Evolutionary conservation across 2,888 invertebrate species (phyloP), one percentile per base, ranked within the genome.

Genomic region (Nomada fabriciana): DNA sequence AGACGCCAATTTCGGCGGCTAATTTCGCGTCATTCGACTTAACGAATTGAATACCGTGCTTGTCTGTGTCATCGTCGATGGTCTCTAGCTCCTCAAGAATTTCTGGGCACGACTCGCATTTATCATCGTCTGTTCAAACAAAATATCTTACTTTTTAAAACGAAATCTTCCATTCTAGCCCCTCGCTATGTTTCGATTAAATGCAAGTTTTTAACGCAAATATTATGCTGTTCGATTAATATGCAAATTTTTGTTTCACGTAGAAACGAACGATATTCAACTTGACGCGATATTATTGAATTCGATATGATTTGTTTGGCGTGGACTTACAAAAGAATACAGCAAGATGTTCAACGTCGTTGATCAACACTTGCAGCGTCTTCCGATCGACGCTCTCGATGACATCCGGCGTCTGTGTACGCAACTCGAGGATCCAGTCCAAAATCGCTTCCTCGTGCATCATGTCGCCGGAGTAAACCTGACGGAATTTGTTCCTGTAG

Each of bases 321-420:
- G 9, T 20, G 10, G 42, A 87, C 97, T 96, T 95, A 97, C 97
- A 98, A 95, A 98, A 98, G 94, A 97, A 97, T 82, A 98, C 98
- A 74, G 98, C 98, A 81, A 98, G 95, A 94, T 98, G 98, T 93
- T 98, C 98, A 36, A 98, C 97, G 90, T 98, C 98, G 92, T 97
- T 96, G 89, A 98, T 97, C 36, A 98, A 95, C 90, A 97, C 97
- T 94, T 98, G 97, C 81, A 98, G 95, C 42, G 98, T 98, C 94
- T 98, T 98, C 84, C 98, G 96, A 92, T 98, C 98, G 47, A 98
- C 98, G 90, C 95, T 97, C 94, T 98, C 98, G 91, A 98, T 98
- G 47, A 98, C 96, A 94, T 98, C 98, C 23, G 98, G 97, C 70
- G 97, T 96, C 3, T 97, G 96, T 88, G 97, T 97, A 87, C 97